Conservation (phyloP, 2,888 invertebrate species). For the Strigamia transsilvanica region DNA sequence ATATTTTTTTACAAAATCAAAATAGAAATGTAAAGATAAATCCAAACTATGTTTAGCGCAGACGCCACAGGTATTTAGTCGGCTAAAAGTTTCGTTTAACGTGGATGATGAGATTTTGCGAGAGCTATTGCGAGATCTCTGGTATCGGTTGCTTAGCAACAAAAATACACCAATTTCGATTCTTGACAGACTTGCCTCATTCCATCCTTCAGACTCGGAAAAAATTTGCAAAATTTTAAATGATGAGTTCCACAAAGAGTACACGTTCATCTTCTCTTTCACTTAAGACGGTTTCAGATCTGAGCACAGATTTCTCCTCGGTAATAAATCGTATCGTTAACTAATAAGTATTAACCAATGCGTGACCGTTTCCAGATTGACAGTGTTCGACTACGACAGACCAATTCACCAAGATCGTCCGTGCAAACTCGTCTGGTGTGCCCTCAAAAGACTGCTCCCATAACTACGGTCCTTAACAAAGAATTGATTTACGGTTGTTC, state of each 20-base stretch:
- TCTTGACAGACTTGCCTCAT: background rate
- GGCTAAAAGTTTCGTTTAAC: too few species aligned
- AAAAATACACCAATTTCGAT: background rate
- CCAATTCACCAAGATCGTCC: background rate
- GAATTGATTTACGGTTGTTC: constrained; percentile 7
- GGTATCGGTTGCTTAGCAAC: background rate
- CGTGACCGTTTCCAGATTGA: background rate
- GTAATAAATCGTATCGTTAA: background rate
- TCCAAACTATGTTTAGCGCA: too few species aligned
- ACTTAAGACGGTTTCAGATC: constrained; percentile 1
- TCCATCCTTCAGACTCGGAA: constrained; percentile 10
- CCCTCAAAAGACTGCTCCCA: background rate
- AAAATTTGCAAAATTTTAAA: constrained; percentile 6
- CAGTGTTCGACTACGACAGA: background rate
- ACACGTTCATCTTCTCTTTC: background rate
- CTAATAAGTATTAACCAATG: background rate
- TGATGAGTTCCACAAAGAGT: constrained; percentile 18
- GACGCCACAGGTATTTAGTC: too few species aligned
- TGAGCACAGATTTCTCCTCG: background rate
- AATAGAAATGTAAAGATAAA: too few species aligned
- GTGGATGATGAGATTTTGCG: background rate
- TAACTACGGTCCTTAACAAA: background rate
- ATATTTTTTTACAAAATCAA: too few species aligned
- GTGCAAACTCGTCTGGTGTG: background rate
- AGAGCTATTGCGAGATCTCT: background rate